Conservation (phyloP, 1,140 invertebrate genomes). For the Neodiprion fabricii region DNA sequence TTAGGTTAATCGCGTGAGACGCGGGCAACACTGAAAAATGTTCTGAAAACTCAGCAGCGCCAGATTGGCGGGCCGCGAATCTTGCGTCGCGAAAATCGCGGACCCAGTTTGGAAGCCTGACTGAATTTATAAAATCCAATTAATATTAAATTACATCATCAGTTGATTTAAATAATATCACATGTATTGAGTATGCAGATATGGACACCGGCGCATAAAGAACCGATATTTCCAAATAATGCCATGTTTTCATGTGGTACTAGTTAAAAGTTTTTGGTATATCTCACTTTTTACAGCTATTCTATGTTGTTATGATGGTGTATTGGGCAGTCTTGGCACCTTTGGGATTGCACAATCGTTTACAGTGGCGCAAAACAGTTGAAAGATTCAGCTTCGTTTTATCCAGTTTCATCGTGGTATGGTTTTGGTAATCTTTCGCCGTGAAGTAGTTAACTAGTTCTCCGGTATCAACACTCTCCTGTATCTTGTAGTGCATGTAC, state of each 20-base stretch:
- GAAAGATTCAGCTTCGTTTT: slow-evolving; percentile 54
- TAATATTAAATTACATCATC: too few species aligned
- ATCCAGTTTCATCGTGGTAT: slow-evolving; percentile 47
- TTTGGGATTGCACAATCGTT: slow-evolving; percentile 44
- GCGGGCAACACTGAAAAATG: too few species aligned
- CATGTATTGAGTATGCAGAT: not conserved
- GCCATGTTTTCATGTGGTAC: too few species aligned
- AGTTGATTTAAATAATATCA: not conserved
- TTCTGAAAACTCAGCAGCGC: too few species aligned
- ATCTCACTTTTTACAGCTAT: not conserved
- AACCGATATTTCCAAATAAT: not conserved
- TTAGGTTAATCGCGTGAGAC: too few species aligned
- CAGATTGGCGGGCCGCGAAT: too few species aligned
- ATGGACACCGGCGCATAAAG: not conserved
- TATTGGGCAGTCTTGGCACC: slow-evolving; percentile 47
- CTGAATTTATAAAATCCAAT: too few species aligned
- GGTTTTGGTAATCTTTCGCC: slow-evolving; percentile 48
- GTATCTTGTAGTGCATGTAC: slow-evolving; percentile 47
- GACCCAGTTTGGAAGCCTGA: too few species aligned
- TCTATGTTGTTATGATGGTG: slow-evolving; percentile 23
- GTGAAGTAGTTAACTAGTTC: slow-evolving; percentile 40
- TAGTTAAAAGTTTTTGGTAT: too few species aligned
- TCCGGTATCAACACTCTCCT: slow-evolving; percentile 32
- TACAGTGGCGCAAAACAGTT: slow-evolving; percentile 51
- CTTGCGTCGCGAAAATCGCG: too few species aligned